Conservation (phyloP, 2,797 vertebrate genomes). For the Pseudocheirus occidentalis region DNA sequence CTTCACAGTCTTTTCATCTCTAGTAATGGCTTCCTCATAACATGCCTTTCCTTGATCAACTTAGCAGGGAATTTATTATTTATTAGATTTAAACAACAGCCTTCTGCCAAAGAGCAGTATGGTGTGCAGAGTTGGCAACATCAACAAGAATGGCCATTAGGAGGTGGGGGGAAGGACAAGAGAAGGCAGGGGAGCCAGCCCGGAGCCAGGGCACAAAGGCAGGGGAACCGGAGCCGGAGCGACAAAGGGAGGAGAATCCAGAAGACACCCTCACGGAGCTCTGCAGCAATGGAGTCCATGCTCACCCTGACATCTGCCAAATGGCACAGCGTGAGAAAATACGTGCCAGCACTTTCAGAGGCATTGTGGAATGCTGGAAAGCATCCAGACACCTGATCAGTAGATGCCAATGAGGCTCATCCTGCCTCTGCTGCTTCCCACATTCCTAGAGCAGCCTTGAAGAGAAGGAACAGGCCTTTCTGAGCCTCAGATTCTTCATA, state of each 20-base stretch:
- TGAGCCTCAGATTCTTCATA: neutral
- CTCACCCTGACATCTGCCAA: too few species aligned
- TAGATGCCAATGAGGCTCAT: too few species aligned
- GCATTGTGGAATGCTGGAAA: too few species aligned
- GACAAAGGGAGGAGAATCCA: too few species aligned
- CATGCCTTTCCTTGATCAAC: slow-evolving; percentile 76
- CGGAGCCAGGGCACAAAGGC: neutral
- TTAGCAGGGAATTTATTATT: slow-evolving; percentile 77
- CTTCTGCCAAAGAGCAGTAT: slow-evolving; percentile 62
- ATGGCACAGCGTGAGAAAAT: too few species aligned
- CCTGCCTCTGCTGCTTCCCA: neutral
- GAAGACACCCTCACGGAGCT: too few species aligned
- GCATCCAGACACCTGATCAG: too few species aligned
- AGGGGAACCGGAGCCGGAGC: too few species aligned
- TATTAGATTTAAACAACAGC: slow-evolving; percentile 77
- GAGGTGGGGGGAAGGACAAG: slow-evolving; percentile 7
- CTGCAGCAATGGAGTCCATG: too few species aligned
- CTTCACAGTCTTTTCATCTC: slow-evolving; percentile 63
- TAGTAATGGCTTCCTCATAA: slow-evolving; percentile 72
- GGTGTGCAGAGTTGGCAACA: slow-evolving; percentile 25
- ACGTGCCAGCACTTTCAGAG: too few species aligned
- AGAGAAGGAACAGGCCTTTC: too few species aligned
- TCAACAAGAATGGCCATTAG: slow-evolving; percentile 50
- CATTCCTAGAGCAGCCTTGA: too few species aligned
- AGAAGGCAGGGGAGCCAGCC: neutral